Percentiles rank a stretch among this genome's conserved stretches.
Conservation (phyloP, 2,113 vertebrate genomes). For the Isurus oxyrinchus region DNA sequence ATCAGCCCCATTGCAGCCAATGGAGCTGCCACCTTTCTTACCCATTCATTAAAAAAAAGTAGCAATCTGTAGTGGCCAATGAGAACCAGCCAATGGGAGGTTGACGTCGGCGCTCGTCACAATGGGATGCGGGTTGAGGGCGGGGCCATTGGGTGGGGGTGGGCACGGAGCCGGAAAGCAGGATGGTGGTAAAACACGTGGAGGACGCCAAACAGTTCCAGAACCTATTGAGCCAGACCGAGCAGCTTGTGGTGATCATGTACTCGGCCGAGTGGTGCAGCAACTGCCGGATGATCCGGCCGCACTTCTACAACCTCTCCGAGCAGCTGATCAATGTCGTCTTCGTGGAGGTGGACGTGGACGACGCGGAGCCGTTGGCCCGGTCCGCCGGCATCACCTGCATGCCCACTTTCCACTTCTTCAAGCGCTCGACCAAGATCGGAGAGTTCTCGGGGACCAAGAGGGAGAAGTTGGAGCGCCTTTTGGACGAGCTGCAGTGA, state of each 20-base stretch:
- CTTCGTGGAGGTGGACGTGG: constrained; percentile 31
- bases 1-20: neutral
- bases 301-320: constrained; percentile 35
- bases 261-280: constrained; percentile 20
- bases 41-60: neutral
- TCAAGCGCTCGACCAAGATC: neutral
- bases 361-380: constrained; percentile 8
- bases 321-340: neutral
- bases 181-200: constrained; percentile 23
- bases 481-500: constrained; percentile 27
- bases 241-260: neutral
- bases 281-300: constrained; percentile 26
- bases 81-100: neutral
- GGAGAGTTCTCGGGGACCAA: constrained; percentile 28
- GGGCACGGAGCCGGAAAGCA: neutral
- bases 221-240: neutral
- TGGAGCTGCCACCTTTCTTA: neutral
- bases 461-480: constrained; percentile 2
- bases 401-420: constrained; percentile 35
- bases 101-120: neutral
- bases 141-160: neutral
- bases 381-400: neutral
- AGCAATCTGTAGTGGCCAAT: neutral
- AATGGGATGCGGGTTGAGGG: neutral
- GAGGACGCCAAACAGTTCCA: neutral